Base-by-base conservation (phyloP, 2,113 vertebrate genomes). In the Colius striatus region DNA sequence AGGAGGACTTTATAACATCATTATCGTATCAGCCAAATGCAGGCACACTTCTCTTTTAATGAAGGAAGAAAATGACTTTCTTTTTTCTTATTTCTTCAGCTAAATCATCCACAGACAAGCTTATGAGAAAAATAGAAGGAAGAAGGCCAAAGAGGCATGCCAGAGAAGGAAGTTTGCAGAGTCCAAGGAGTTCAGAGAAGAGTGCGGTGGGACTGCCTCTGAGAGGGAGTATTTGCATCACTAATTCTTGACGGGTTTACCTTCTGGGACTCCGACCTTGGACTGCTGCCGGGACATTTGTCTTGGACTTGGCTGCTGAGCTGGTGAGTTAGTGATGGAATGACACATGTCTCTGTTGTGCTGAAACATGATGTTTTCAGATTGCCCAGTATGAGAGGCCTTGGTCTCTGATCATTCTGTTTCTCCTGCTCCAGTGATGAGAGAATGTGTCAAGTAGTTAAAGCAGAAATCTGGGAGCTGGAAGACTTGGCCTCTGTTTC, bases 111-210 rank as follows among this genome's bases (percentile, higher is more conserved):
- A 81, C 68, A 75, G 55, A 63, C 32, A 63, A 94, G 41, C 45
- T 81, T 84, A 91, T 92, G 90, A 89, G 92, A 89, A 91, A 93
- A 90, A 47, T 38, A 78, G 72, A 67, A 74, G 75, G 68, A 92
- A 71, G 72, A 83, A 86, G 36, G 78, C 85, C 76, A 86, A 89
- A 73, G 65, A 94, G 76, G 65, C 79, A 78, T 93, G 94, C 88
- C 90, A 89, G 90, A 78, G 88, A 75, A 96, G 90, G 88, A 86
- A 90, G 83, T 79, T 30, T 60, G 45, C 18, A 6, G 71, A 83
- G 57, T 88, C 50, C 72, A 71, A n/a, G 55, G 76, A 25, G 20
- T 92, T 86, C 90, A 87, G 45, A 78, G 85, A 84, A 92, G 72
- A 43, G 82, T 91, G 82, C 89, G 80, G 84, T 38, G 60, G 94